Percentiles rank a stretch among this genome's conserved stretches.
Conservation (phyloP, 2,797 vertebrate genomes). For the Spondyliosoma cantharus region DNA sequence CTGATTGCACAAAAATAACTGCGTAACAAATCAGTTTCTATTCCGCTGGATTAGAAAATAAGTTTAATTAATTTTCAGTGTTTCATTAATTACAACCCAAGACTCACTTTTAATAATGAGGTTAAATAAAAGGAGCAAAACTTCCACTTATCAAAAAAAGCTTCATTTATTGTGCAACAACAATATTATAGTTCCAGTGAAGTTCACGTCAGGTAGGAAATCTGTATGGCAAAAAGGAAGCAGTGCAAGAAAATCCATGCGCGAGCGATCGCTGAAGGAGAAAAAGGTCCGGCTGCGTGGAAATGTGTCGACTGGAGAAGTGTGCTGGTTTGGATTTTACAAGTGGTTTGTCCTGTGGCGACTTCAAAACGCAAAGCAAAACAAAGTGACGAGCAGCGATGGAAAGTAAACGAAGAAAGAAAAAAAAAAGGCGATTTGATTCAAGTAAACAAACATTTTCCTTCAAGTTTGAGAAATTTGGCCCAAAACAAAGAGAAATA, state of each 20-base stretch:
- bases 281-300: conserved; percentile 6
- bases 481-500: conserved; percentile 40
- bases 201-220: conserved; percentile 48
- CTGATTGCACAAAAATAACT: too few species aligned
- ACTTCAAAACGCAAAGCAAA: conserved; percentile 30
- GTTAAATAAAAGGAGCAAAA: not conserved
- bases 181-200: conserved; percentile 68
- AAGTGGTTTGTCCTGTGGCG: conserved; percentile 37
- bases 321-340: conserved; percentile 71
- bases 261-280: conserved; percentile 37
- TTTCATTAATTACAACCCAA: too few species aligned
- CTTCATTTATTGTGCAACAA: conserved; percentile 77
- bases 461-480: conserved; percentile 61
- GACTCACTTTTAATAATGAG: not conserved
- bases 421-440: conserved; percentile 44
- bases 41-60: too few species aligned
- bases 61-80: too few species aligned
- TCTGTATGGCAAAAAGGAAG: conserved; percentile 58
- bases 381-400: conserved; percentile 29
- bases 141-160: conserved; percentile 43
- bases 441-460: conserved; percentile 63
- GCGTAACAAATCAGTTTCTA: too few species aligned
- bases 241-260: conserved; percentile 68
- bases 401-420: conserved; percentile 37
- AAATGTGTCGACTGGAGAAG: conserved; percentile 22